Base-by-base conservation (phyloP, 2,888 invertebrate genomes). In the Ormia ochracea region DNA sequence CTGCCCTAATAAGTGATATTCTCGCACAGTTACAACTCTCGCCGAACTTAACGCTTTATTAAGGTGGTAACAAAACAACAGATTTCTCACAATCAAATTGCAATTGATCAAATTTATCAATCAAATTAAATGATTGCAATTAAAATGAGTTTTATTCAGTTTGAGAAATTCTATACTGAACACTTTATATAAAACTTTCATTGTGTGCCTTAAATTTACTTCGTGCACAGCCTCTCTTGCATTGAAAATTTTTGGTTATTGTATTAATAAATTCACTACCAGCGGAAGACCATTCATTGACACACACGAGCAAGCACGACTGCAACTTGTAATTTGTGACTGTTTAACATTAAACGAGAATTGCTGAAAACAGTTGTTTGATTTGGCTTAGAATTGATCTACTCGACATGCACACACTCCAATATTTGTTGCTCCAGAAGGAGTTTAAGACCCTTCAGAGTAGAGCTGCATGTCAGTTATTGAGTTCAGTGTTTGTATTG, bases 321-420 rank as follows among this genome's bases (percentile, higher is more conserved):
- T 33, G 9, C 9, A 26, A 26, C 58, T 36, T 59, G 10, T 17
- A 70, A 50, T 17, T 26, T 52, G 31, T 52, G 28, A 23, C 61
- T 58, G 63, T 70, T 65, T 38, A 65, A 28, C 28, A 65, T 75
- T 59, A 70, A 65, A 36, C 33, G 21, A 26, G 17, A 19, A 52
- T n/a, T 45, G 28, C 9, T 54, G 21, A 61, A n/a, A n/a, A 21
- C 41, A 58, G 52, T 65, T 79, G 58, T 69, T 74, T 65, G 19
- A 38, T 48, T 54, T 72, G 12, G 61, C 6, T 43, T 56, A 28
- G 10, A 54, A 54, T 23, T 43, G n/a, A n/a, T n/a, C n/a, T n/a
- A n/a, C n/a, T n/a, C n/a, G n/a, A n/a, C n/a, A n/a, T n/a, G n/a
- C n/a, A 4, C 10, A 2, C 43, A 12, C 14, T 31, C 33, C 4